These are phyloP conservation scores for Anniella stebbinsi DNA, from an alignment of 2,797 vertebrate genomes.

Conservation along the genomic window DNA sequence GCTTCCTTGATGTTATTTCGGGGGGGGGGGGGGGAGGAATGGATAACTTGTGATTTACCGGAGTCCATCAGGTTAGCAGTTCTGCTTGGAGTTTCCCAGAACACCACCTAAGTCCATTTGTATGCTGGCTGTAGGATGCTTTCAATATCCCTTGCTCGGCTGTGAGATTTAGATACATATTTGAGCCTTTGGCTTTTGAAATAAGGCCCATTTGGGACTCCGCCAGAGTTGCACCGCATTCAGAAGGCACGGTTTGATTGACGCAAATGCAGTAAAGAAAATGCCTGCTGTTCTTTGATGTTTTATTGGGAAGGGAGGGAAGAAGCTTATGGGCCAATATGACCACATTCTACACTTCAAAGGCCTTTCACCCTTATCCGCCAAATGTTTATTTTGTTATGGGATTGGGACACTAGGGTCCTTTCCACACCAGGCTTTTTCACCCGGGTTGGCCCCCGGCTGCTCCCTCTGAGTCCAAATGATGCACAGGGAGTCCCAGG, in stretches of 20 bases:
- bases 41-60: constrained; percentile 62
- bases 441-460: too few relatives aligned
- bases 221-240: constrained; percentile 8
- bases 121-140: constrained; percentile 43
- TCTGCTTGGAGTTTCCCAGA: constrained; percentile 26
- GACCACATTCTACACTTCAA: background rate
- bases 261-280: constrained; percentile 20
- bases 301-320: background rate
- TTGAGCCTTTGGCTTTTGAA: constrained; percentile 41
- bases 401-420: too few relatives aligned
- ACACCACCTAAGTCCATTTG: background rate
- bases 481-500: too few relatives aligned
- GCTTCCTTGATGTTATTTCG: constrained; percentile 52
- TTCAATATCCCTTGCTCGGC: background rate
- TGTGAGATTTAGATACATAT: constrained; percentile 38
- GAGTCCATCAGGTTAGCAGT: constrained; percentile 47
- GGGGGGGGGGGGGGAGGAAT: constrained; percentile 43
- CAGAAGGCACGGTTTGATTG: rapidly evolving
- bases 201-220: constrained; percentile 23
- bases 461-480: too few relatives aligned
- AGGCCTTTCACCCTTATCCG: background rate
- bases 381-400: background rate
- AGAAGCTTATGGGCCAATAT: background rate
- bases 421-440: too few relatives aligned
- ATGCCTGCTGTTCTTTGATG: background rate